phyloP scores from a whole-genome alignment of 2,113 vertebrate genomes.

The Scartelaos histophorus region DNA sequence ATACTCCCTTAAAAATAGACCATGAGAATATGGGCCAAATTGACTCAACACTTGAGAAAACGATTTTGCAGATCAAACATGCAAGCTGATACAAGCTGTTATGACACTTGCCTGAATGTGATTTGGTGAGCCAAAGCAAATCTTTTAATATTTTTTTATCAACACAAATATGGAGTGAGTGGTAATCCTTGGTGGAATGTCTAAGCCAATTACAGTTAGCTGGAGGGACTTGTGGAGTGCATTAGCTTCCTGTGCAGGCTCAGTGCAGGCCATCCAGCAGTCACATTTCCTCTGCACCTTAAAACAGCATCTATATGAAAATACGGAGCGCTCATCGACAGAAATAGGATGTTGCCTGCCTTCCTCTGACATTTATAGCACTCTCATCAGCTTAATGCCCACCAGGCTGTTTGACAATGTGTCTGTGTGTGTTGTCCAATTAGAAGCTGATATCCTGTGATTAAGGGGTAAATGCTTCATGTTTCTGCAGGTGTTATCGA shows the following conservation, averaged over 20 bases:
- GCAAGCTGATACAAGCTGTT: conserved; percentile 8
- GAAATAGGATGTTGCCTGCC: conserved; percentile 20
- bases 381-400: conserved; percentile 38
- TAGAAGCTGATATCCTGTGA: conserved; percentile 43
- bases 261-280: conserved; percentile 33
- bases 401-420: conserved; percentile 20
- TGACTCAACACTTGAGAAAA: conserved; percentile 4
- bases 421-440: conserved; percentile 24
- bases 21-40: not conserved
- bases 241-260: conserved; percentile 53
- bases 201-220: conserved; percentile 58
- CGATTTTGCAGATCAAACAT: conserved; percentile 16
- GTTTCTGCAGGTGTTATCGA: conserved; percentile 18
- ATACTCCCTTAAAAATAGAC: not conserved
- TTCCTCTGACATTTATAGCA: conserved; percentile 32
- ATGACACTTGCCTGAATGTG: conserved; percentile 20
- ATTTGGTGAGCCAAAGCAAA: conserved; percentile 52
- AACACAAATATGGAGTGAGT: conserved; percentile 55
- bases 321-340: conserved; percentile 23
- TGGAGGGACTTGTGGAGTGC: conserved; percentile 51
- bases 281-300: conserved; percentile 46
- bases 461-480: conserved; percentile 23
- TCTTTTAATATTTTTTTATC: conserved; percentile 39
- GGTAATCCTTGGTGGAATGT: conserved; percentile 64
- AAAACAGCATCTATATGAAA: conserved; percentile 29